These are phyloP conservation scores for Choristoneura fumiferana DNA, from an alignment of 1,140 invertebrate species.

Conservation along the genomic window DNA sequence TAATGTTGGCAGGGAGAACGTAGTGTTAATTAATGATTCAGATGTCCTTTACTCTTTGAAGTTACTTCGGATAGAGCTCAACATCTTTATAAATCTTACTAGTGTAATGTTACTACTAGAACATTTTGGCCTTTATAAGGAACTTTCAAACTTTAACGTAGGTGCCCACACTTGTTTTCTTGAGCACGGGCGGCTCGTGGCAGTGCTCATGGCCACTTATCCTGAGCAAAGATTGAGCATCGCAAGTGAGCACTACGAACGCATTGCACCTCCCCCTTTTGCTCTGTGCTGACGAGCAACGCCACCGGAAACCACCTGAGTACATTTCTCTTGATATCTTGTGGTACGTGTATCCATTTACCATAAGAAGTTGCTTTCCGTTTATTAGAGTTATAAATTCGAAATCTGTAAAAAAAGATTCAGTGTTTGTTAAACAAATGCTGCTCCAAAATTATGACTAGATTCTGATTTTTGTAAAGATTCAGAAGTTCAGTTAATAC, in stretches of 20 bases:
- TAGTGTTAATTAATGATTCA: too few species aligned
- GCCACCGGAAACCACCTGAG: constrained; percentile 30
- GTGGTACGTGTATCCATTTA: constrained; percentile 35
- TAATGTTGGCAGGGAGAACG: too few species aligned
- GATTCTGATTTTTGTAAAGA: neutral
- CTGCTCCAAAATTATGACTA: too few species aligned
- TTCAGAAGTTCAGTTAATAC: too few species aligned
- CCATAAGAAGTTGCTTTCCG: constrained; percentile 32
- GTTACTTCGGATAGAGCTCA: too few species aligned
- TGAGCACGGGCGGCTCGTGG: constrained; percentile 33
- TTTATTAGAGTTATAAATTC: constrained; percentile 31
- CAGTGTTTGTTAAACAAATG: too few species aligned
- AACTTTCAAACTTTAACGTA: neutral
- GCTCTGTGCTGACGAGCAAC: constrained; percentile 33
- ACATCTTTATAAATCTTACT: too few species aligned
- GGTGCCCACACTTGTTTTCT: constrained; percentile 14
- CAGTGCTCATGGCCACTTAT: constrained; percentile 24
- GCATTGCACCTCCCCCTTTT: constrained; percentile 32
- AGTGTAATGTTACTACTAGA: too few species aligned
- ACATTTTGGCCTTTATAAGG: too few species aligned
- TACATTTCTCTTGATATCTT: constrained; percentile 26
- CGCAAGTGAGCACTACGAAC: constrained; percentile 31
- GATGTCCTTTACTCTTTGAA: too few species aligned
- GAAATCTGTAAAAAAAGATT: constrained; percentile 3
- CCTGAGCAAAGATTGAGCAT: constrained; percentile 26